Conservation (phyloP, 2,797 vertebrate genomes). For the Coregonus ussuriensis region DNA sequence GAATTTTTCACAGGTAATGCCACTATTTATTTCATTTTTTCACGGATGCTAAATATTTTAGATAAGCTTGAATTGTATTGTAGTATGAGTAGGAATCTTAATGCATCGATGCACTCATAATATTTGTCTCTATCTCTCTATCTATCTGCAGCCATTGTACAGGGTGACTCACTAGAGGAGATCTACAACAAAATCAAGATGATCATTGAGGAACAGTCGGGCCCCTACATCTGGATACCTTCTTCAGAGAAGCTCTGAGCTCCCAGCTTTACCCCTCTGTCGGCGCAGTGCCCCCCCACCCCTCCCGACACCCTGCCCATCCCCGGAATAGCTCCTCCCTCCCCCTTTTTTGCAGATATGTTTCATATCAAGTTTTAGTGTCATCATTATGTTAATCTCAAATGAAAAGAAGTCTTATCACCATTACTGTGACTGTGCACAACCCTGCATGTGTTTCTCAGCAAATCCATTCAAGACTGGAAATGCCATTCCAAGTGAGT, state of each 20-base stretch:
- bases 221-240: conserved; percentile 99
- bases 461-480: conserved; percentile 91
- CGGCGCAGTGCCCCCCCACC: conserved; percentile 53
- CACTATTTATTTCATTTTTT: background rate
- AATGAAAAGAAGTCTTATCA: conserved; percentile 84
- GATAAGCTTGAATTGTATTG: background rate
- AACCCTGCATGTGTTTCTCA: conserved; percentile 98
- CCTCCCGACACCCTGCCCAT: conserved; percentile 89
- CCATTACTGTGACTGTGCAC: conserved; percentile 94
- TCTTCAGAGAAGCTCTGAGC: conserved; percentile 99
- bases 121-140: background rate
- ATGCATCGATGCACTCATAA: background rate
- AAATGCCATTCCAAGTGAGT: conserved; percentile 82
- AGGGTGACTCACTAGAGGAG: conserved; percentile 99
- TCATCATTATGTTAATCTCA: conserved; percentile 88
- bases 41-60: conserved; percentile 2
- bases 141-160: conserved; percentile 89
- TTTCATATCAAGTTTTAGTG: conserved; percentile 99
- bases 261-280: conserved; percentile 67
- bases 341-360: conserved; percentile 95
- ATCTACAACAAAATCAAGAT: conserved; percentile 99
- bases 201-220: conserved; percentile 99
- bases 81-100: background rate
- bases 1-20: conserved; percentile 95
- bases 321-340: conserved; percentile 76